A percentile compares a stretch with the other conserved stretches of the same genome.
These are phyloP conservation scores for Habropoda laboriosa DNA, from an alignment of 1,140 invertebrate species.

Conservation along the genomic window DNA sequence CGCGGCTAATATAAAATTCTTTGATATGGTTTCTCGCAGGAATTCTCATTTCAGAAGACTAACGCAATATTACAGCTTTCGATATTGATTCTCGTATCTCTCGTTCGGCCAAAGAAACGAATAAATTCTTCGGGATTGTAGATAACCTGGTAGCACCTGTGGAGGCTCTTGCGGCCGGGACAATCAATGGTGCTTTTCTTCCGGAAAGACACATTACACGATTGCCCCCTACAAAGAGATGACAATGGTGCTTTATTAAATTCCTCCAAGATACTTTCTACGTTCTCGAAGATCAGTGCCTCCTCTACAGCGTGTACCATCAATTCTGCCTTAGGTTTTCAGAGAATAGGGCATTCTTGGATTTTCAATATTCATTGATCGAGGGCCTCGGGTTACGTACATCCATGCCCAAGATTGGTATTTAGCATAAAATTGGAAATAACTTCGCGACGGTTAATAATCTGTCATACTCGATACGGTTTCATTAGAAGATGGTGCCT, in stretches of 20 bases:
- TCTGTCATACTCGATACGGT: background rate
- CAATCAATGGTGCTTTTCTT: constrained; percentile 54
- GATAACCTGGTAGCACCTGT: constrained; percentile 44
- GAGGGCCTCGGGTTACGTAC: constrained; percentile 4
- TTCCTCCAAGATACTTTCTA: constrained; percentile 46
- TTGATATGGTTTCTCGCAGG: background rate
- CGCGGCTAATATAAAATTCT: background rate
- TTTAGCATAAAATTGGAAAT: constrained; percentile 9
- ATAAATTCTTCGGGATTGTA: constrained; percentile 30
- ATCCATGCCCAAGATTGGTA: background rate
- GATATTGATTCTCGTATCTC: constrained; percentile 40
- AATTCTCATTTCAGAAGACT: background rate
- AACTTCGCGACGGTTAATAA: constrained; percentile 4
- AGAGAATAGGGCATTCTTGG: background rate
- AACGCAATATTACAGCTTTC: constrained; percentile 4
- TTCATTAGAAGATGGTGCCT: background rate
- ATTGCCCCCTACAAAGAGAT: constrained; percentile 56
- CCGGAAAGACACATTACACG: constrained; percentile 50
- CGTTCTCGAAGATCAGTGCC: constrained; percentile 22
- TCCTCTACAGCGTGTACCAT: constrained; percentile 13
- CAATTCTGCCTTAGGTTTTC: background rate
- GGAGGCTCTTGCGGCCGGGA: constrained; percentile 16
- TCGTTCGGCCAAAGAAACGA: background rate
- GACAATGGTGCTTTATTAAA: constrained; percentile 59
- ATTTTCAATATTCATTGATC: constrained; percentile 27